Base-by-base conservation (phyloP, 2,797 vertebrate species). In the Todus mexicanus region DNA sequence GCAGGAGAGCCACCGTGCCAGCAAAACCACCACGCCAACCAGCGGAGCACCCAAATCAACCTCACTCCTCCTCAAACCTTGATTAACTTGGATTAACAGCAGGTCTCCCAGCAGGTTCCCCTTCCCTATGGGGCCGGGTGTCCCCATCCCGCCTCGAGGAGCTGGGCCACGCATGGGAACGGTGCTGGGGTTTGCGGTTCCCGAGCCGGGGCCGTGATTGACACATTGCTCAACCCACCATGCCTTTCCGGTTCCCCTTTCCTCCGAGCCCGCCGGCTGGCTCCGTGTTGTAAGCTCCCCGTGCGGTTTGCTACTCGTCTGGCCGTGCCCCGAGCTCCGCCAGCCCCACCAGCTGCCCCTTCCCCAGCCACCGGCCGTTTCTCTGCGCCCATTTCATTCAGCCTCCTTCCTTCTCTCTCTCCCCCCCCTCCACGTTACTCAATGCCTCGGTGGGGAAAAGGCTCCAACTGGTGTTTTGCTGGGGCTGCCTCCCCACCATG, bases 221-320 rank as follows among this genome's bases (percentile, higher is more conserved):
- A 71, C 79, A 89, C 72, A 40, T 98, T 98, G 97, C 97, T 97
- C 97, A 98, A 98, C 84, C 70, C 48, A 60, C 95, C 90, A 53
- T 43, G 91, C 92, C 81, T 95, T 96, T 95, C 97, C 95, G 50
- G 94, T 98, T 98, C 98, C 96, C 94, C 96, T 96, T 96, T 87
- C 75, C 43, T 4, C 54, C 71, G 43, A n/a, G 37, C 63, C 59
- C 61, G 1, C 18, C 2, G 37, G 42, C 56, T 64, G n/a, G 69
- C 63, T 85, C 74, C n/a, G 1, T 86, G 92, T 65, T 92, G 92
- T 89, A 88, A 93, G 92, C 29, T 10, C 37, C 2, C 59, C 3
- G 2, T 53, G 71, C 2, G 81, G 69, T 84, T 91, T 48, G 43
- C 79, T 84, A 29, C 61, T 57, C 26, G 37, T 26, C 85, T 73